Conservation (phyloP, 2,888 invertebrate species). For the Platycnemis pennipes region DNA sequence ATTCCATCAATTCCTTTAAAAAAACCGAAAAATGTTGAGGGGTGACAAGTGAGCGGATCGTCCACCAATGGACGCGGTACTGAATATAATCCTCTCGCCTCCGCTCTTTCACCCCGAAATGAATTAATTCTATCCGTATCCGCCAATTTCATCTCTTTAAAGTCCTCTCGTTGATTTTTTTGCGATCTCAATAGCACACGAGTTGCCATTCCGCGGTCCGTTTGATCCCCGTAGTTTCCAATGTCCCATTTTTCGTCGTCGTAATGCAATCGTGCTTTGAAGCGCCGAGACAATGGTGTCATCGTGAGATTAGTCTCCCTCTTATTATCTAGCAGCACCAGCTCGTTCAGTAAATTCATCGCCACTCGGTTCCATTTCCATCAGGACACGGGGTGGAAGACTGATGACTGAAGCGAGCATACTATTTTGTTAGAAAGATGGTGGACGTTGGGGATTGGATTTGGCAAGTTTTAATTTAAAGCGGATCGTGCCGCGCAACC, state of each 20-base stretch:
- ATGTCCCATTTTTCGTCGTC: neutral
- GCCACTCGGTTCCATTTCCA: neutral
- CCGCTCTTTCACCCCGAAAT: neutral
- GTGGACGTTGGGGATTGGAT: neutral
- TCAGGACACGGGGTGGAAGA: neutral
- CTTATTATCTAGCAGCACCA: neutral
- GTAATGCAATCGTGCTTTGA: neutral
- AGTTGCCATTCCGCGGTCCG: neutral
- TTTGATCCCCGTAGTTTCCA: neutral
- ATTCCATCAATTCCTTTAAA: neutral
- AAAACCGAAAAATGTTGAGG: neutral
- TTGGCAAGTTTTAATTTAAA: constrained; percentile 8
- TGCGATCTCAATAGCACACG: neutral
- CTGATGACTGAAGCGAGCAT: neutral
- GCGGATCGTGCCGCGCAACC: neutral
- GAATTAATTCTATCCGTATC: neutral
- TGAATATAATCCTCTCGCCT: neutral
- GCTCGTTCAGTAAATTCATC: neutral
- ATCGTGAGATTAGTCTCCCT: neutral
- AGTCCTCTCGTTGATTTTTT: neutral
- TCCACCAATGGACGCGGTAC: neutral
- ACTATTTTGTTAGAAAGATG: neutral
- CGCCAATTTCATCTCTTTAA: neutral
- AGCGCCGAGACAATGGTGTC: neutral
- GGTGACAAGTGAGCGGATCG: neutral